A percentile compares a stretch with the other conserved stretches of the same genome.
phyloP scores from a whole-genome alignment of 2,113 vertebrate species.

The Picathartes gymnocephalus region DNA sequence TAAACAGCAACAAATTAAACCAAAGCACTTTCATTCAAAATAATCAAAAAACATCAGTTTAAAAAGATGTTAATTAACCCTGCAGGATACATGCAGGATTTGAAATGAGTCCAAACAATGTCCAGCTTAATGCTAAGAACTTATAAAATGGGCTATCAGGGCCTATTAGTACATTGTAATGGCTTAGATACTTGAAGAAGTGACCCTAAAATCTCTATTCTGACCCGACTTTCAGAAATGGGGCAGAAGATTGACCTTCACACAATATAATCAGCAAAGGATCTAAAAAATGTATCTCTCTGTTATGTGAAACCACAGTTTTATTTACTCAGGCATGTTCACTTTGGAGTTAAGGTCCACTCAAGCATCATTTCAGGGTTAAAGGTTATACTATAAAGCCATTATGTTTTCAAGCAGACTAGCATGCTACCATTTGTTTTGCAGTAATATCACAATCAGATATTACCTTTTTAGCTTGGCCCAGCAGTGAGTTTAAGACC shows the following conservation, averaged over 20 bases:
- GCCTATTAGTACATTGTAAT: conserved; percentile 73
- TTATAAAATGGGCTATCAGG: conserved; percentile 71
- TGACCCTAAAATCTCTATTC: conserved; percentile 70
- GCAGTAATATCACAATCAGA: conserved; percentile 60
- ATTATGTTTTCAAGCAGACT: conserved; percentile 63
- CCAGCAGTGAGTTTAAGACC: conserved; percentile 26
- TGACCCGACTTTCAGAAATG: conserved; percentile 70
- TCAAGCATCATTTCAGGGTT: conserved; percentile 69
- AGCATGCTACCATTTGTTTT: conserved; percentile 57
- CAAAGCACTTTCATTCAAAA: conserved; percentile 3
- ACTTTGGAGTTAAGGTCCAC: conserved; percentile 66
- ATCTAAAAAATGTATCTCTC: conserved; percentile 83
- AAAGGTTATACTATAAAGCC: conserved; percentile 68
- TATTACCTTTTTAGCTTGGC: conserved; percentile 49
- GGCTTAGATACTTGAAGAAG: conserved; percentile 74
- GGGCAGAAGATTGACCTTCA: conserved; percentile 68
- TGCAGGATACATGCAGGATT: conserved; percentile 47
- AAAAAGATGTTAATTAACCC: conserved; percentile 63
- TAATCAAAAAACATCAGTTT: neutral
- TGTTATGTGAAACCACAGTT: conserved; percentile 71
- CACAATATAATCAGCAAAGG: conserved; percentile 73
- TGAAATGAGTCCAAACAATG: conserved; percentile 61
- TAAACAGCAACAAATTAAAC: neutral
- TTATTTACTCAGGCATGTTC: conserved; percentile 73
- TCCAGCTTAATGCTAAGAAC: conserved; percentile 61